Evolutionary conservation across 1,140 invertebrate genomes (phyloP), one percentile per base, ranked within the genome.

Genomic region (Sogatella furcifera): DNA sequence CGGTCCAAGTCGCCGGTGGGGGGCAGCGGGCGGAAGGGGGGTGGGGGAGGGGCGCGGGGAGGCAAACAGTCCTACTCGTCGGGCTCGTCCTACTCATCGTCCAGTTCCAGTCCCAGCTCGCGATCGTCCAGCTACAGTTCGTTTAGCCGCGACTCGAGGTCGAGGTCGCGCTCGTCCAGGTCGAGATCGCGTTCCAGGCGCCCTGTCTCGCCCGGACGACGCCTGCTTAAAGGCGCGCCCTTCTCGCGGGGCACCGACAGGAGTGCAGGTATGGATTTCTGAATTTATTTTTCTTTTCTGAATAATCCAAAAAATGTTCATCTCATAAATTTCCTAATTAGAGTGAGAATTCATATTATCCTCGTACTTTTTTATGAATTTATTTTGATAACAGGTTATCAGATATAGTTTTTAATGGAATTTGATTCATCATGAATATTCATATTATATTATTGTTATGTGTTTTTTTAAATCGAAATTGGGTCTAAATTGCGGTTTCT

Each of bases 41-140:
- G 34, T 31, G 31, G 31, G 10, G 31, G n/a, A n/a, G 31, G 31
- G 31, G 31, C 1, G 68, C 73, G 1, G 69, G 77, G 17, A 73
- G 77, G 79, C 44, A 74, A 79, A 61, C 77, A 80, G 46, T 83
- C 81, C 17, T 87, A 88, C 57, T 89, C 86, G 53, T 89, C 88
- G 14, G 85, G 86, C 44, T 88, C 85, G 54, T 85, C 84, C 6
- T 86, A 85, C 69, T 84, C 84, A 5, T 84, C 84, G 1, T 83
- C 84, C 54, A 78, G 77, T 67, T 77, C 76, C 66, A 77, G 76
- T 68, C 72, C 74, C 71, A 78, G 76, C 65, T 75, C 75, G 61
- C 74, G 75, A 61, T 74, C 75, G 58, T 77, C 76, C 70, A 76
- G 73, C 71, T 78, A 75, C 71, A 76, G 72, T 70, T 77, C 77